Base-by-base conservation (phyloP, 30 jellyfish, hydroid and myxozoan species). In the Clytia hemisphaerica region DNA sequence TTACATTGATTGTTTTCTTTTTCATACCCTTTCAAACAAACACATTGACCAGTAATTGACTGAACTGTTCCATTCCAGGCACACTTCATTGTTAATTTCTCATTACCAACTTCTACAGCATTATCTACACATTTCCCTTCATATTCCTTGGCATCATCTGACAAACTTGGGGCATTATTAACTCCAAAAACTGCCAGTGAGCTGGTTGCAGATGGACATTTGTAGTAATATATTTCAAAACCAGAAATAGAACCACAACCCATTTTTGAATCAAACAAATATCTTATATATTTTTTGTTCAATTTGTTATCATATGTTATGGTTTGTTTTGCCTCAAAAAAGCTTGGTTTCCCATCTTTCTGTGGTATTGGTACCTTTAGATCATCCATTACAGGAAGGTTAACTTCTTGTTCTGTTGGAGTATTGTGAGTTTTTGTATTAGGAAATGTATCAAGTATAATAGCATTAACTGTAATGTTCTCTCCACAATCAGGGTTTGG, bases 11-110 rank as follows among this genome's bases (percentile, higher is more conserved):
- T 29, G 0, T 64, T 0, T 7, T 19, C 22, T 1, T 35, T 59
- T 45, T 21, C 81, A 62, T 26, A 71, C 0, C 85, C 85, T 37
- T 45, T 32, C 66, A 27, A 15, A 54, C 85, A 61, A 10, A 61
- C 48, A 37, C 82, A 80, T 15, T 72, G 67, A 27, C 85, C 93
- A 45, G 19, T 42, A 16, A 12, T 42, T 42, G 19, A 12, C 54
- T 12, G 54, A 42, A 42, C 54, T 42, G 14, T 42, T 12, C 14
- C 14, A 42, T 42, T 42, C 14, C 19, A 42, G 14, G 19, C 54
- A 42, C 54, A 42, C 19, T 16, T 42, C 54, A 42, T 12, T 12
- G 54, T 0, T 0, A 12, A 12, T 42, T 42, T 21, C 54, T 42
- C 19, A 21, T 42, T 42, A 21, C 18, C 19, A 42, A 46, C 62